Base-by-base conservation (phyloP, 1,140 invertebrate species). In the Zophobas morio region DNA sequence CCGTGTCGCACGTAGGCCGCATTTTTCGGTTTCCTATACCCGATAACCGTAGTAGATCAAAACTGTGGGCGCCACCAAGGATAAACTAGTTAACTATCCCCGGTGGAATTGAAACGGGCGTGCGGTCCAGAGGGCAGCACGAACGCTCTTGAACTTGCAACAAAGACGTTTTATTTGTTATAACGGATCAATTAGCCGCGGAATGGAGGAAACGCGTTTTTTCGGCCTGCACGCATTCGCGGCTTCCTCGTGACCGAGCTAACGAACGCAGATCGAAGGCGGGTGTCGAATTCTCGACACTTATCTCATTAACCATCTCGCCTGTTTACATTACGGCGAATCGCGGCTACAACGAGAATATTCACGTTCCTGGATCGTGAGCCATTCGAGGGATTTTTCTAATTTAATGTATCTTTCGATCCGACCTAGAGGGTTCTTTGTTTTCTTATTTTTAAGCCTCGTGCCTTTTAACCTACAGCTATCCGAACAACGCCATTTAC, bases 311-410 rank as follows among this genome's bases (percentile, higher is more conserved):
- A 63, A 63, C 57, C 57, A 63, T 63, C 60, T 66, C 35, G 60
- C 42, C 42, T 66, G 60, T 66, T 66, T 66, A 66, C 60, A 66
- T 66, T 66, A 63, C 57, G 35, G 36, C 6, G 57, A 63, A 63
- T 37, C 57, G 6, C 35, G 39, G 57, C 60, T n/a, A 66, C 60
- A 66, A 37, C 60, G 51, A 72, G n/a, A 56, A 60, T 71, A 71
- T 77, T 73, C 76, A 78, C 76, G 76, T 57, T 77, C 34, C 53
- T 20, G 46, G 42, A 66, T 78, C 76, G 76, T 78, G 76, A 47
- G 40, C 57, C 39, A 51, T 49, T 76, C 56, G 35, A 1, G 6
- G 37, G 49, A 71, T 72, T 66, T 74, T 74, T 74, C 56, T 66
- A 70, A 73, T 73, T 74, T 70, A 74, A 74, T 78, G 56, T 63